phyloP scores from a whole-genome alignment of 2,888 invertebrate species.

The Lepas anatifera region DNA sequence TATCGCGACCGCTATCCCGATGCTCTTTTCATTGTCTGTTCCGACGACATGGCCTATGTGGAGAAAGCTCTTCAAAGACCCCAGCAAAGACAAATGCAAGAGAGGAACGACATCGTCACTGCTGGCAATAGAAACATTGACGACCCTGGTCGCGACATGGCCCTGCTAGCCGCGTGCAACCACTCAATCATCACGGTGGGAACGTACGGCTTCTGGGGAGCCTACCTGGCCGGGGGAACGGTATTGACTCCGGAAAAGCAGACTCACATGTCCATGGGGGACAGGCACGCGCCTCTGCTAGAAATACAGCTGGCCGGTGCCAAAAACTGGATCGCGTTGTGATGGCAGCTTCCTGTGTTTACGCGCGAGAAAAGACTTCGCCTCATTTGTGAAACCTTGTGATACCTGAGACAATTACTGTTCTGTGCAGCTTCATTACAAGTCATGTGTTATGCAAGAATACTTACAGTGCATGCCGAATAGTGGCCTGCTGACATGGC shows the following conservation, averaged over 20 bases:
- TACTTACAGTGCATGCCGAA: too few species aligned
- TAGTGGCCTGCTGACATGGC: too few species aligned
- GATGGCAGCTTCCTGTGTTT: too few species aligned
- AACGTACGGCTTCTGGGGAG: constrained; percentile 14
- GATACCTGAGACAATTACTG: too few species aligned
- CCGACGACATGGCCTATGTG: background rate
- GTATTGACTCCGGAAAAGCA: background rate
- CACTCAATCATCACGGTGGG: constrained; percentile 6
- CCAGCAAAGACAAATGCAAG: too few species aligned
- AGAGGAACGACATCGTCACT: background rate
- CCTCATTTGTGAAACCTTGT: too few species aligned
- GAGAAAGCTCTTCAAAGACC: background rate
- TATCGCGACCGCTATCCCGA: background rate
- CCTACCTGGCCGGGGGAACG: constrained; percentile 12
- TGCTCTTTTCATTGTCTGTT: constrained; percentile 1
- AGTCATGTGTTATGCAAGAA: too few species aligned
- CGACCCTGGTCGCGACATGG: constrained; percentile 8
- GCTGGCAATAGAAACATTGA: background rate
- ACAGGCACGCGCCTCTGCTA: background rate
- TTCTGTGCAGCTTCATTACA: too few species aligned
- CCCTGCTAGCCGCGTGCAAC: constrained; percentile 11
- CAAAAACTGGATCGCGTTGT: background rate
- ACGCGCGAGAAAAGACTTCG: too few species aligned
- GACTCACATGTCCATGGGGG: background rate
- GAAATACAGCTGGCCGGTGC: background rate